Percentiles rank a stretch among this genome's conserved stretches.
phyloP scores from a whole-genome alignment of 2,888 invertebrate species.

The Zygogramma bicolorata region DNA sequence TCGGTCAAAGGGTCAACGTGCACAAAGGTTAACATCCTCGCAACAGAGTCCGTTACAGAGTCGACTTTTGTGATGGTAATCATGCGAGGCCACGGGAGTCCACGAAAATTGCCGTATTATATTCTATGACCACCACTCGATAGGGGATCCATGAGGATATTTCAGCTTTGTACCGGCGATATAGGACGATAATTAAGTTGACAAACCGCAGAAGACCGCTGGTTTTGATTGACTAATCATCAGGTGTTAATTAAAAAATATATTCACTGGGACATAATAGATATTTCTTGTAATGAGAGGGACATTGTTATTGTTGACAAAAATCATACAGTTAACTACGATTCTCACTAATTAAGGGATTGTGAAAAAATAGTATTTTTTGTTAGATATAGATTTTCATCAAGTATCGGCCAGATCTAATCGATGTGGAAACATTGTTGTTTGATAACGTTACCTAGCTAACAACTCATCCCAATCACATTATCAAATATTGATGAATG shows the following conservation, averaged over 20 bases:
- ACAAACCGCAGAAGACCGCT: constrained; percentile 28
- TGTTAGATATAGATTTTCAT: too few species aligned
- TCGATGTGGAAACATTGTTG: too few species aligned
- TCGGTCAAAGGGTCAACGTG: constrained; percentile 39
- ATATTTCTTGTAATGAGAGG: too few species aligned
- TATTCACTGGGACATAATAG: too few species aligned
- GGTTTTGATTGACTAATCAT: constrained; percentile 15
- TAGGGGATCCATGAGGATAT: constrained; percentile 28
- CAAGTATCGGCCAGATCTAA: too few species aligned
- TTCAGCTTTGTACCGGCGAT: constrained; percentile 30
- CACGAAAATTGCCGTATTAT: constrained; percentile 37
- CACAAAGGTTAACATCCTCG: constrained; percentile 18
- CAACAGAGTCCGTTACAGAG: constrained; percentile 19
- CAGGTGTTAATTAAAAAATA: constrained; percentile 9
- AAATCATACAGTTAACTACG: too few species aligned
- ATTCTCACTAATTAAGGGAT: too few species aligned
- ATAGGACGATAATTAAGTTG: constrained; percentile 18
- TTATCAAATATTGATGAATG: too few species aligned
- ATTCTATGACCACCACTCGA: constrained; percentile 40
- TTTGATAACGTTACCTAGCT: too few species aligned
- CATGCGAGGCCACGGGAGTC: constrained; percentile 30
- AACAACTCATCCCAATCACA: too few species aligned
- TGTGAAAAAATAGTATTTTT: too few species aligned
- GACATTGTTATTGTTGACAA: too few species aligned
- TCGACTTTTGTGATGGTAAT: constrained; percentile 39